Conservation (phyloP, 2,888 invertebrate species). For the Trisateles emortualis region DNA sequence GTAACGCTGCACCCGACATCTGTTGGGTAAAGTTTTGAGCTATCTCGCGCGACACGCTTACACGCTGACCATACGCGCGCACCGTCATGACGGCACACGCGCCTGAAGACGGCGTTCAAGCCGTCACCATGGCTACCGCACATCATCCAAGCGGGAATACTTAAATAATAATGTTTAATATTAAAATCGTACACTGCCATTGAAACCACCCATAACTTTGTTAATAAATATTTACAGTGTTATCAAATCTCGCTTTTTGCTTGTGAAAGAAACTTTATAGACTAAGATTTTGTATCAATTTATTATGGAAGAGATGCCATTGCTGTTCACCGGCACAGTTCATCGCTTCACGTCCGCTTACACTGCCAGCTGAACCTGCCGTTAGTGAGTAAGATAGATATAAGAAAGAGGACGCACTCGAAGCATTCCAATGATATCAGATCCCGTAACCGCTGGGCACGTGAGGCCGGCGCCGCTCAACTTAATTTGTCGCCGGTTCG, state of each 20-base stretch:
- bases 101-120: slow-evolving; percentile 52
- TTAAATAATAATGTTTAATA: slow-evolving; percentile 67
- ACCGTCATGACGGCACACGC: slow-evolving; percentile 68
- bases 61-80: slow-evolving; percentile 75
- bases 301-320: slow-evolving; percentile 49
- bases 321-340: slow-evolving; percentile 67
- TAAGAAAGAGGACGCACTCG: slow-evolving; percentile 50
- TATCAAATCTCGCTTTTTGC: slow-evolving; percentile 66
- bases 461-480: slow-evolving; percentile 51
- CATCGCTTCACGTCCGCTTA: slow-evolving; percentile 64
- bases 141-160: slow-evolving; percentile 63
- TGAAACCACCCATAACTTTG: slow-evolving; percentile 63
- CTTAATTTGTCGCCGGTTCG: slow-evolving; percentile 48
- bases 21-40: slow-evolving; percentile 75
- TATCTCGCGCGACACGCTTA: slow-evolving; percentile 75
- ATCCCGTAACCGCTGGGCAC: slow-evolving; percentile 52
- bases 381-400: slow-evolving; percentile 64
- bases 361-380: slow-evolving; percentile 71
- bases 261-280: slow-evolving; percentile 60
- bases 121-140: slow-evolving; percentile 62
- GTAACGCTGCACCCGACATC: slow-evolving; percentile 77
- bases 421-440: slow-evolving; percentile 44
- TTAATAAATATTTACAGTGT: slow-evolving; percentile 62
- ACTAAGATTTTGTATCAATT: slow-evolving; percentile 52
- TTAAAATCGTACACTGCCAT: slow-evolving; percentile 54